A percentile compares a stretch with the other conserved stretches of the same genome.
phyloP scores from a whole-genome alignment of 2,888 invertebrate species.

The Philereme transversata region DNA sequence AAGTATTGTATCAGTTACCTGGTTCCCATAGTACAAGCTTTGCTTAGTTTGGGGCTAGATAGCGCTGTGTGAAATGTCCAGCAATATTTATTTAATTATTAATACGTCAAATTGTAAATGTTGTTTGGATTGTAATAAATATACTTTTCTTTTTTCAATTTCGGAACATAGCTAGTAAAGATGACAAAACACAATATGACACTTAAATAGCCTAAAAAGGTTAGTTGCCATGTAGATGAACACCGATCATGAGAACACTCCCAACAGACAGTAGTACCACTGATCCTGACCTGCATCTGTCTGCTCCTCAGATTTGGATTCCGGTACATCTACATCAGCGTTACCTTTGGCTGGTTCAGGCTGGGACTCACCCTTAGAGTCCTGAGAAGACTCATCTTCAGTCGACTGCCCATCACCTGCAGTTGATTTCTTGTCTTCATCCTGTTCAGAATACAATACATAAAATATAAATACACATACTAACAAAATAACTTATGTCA shows the following conservation, averaged over 20 bases:
- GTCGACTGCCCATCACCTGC: conserved; percentile 77
- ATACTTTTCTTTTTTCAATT: too few species aligned
- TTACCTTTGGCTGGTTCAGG: conserved; percentile 66
- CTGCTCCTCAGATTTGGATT: conserved; percentile 50
- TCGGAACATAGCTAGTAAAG: background rate
- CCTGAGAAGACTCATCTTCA: conserved; percentile 82
- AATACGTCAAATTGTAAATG: too few species aligned
- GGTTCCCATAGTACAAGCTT: too few species aligned
- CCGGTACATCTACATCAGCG: conserved; percentile 72
- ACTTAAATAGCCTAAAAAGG: conserved; percentile 52
- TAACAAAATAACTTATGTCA: background rate
- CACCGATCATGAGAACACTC: conserved; percentile 52
- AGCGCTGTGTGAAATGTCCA: too few species aligned
- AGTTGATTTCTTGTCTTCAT: conserved; percentile 81
- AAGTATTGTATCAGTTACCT: too few species aligned
- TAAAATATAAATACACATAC: background rate
- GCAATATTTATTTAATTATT: too few species aligned
- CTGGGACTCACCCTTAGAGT: conserved; percentile 79
- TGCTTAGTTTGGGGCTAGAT: too few species aligned
- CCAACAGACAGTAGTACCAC: conserved; percentile 32
- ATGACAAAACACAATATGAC: conserved; percentile 21
- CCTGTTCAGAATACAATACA: conserved; percentile 48
- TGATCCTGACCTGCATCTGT: conserved; percentile 59
- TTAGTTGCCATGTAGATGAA: conserved; percentile 78
- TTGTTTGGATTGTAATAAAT: too few species aligned